These are phyloP conservation scores for Coreius guichenoti DNA, from an alignment of 2,797 vertebrate species.

Conservation along the genomic window DNA sequence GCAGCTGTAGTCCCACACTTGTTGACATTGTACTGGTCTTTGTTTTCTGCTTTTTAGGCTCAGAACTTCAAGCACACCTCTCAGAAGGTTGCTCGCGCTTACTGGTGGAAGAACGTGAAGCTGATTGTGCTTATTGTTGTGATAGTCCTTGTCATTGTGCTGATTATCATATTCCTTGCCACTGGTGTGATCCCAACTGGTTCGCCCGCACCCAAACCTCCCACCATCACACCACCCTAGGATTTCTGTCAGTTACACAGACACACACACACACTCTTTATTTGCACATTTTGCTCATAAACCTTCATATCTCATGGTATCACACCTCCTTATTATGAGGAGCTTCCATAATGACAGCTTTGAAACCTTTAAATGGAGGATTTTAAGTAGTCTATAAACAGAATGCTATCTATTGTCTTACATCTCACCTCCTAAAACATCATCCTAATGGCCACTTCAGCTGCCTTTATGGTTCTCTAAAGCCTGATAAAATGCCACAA, in stretches of 20 bases:
- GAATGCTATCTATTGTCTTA: not conserved
- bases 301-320: not conserved
- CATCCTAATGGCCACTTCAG: not conserved
- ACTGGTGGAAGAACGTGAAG: slow-evolving; percentile 96
- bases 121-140: slow-evolving; percentile 85
- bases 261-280: slow-evolving; percentile 34
- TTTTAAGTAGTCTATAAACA: not conserved
- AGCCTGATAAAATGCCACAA: slow-evolving; percentile 20
- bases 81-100: slow-evolving; percentile 88
- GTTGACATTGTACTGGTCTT: not conserved
- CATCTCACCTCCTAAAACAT: not conserved
- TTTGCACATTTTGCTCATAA: slow-evolving; percentile 43
- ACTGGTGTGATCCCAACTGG: slow-evolving; percentile 83
- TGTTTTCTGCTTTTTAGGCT: slow-evolving; percentile 75
- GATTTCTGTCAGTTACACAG: not conserved
- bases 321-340: not conserved
- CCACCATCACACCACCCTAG: slow-evolving; percentile 9
- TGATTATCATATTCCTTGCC: slow-evolving; percentile 88
- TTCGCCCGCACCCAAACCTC: not conserved
- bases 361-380: slow-evolving; percentile 14
- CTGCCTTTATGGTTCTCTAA: slow-evolving; percentile 22
- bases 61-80: slow-evolving; percentile 93
- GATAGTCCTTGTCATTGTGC: slow-evolving; percentile 82
- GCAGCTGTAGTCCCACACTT: not conserved
- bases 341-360: slow-evolving; percentile 18